Percentiles rank a stretch among this genome's conserved stretches.
Conservation (phyloP, 2,797 vertebrate species). For the Pelochelys cantorii region DNA sequence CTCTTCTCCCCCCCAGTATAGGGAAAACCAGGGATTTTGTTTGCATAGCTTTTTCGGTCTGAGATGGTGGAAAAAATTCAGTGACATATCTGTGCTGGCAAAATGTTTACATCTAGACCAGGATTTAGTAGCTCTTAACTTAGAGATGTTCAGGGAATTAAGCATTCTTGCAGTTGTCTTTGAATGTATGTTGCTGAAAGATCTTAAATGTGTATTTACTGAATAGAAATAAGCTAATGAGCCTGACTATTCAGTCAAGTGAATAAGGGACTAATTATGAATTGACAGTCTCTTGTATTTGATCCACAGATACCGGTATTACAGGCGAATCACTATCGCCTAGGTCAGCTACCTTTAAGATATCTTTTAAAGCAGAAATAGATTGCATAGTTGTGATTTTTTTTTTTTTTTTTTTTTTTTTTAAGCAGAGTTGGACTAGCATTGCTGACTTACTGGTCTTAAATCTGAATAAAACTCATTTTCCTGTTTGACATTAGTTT, state of each 20-base stretch:
- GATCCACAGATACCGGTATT: background rate
- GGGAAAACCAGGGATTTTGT: background rate
- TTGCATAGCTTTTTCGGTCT: rapidly evolving
- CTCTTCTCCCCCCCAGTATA: rapidly evolving
- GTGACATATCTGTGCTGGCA: background rate
- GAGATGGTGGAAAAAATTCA: background rate
- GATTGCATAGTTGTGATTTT: background rate
- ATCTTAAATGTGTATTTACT: background rate
- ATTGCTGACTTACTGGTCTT: background rate
- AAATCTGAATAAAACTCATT: background rate
- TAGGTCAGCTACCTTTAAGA: background rate
- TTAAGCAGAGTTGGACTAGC: background rate
- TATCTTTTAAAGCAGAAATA: background rate
- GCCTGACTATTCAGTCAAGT: background rate
- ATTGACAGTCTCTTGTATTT: background rate
- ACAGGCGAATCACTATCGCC: background rate
- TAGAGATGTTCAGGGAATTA: background rate
- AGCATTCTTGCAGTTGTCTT: background rate
- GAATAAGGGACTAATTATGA: background rate
- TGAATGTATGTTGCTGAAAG: background rate
- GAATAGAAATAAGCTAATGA: background rate
- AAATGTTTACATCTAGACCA: background rate
- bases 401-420: background rate
- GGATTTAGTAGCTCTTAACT: background rate
- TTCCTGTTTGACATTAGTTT: background rate